Evolutionary conservation across 1,140 invertebrate species (phyloP).

Genomic region (Bombus breviceps): DNA sequence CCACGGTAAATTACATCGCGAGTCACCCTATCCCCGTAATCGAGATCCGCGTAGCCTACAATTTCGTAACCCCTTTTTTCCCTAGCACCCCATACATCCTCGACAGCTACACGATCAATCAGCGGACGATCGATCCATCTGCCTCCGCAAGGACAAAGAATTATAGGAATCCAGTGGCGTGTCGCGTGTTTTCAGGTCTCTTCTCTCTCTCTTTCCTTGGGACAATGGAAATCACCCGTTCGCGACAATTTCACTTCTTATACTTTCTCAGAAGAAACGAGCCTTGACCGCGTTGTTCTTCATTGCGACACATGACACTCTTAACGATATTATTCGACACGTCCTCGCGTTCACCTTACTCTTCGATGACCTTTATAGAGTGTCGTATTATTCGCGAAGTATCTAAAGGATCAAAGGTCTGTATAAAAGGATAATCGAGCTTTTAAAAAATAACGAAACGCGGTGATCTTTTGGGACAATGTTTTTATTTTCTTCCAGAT

Average conservation of each 20-base stretch:
- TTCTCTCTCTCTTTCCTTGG: neutral
- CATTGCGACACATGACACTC: neutral
- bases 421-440: too few relatives aligned
- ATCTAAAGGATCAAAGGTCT: too few relatives aligned
- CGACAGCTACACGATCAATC: constrained; percentile 18
- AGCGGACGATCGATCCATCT: constrained; percentile 11
- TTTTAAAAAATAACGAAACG: too few relatives aligned
- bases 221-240: constrained; percentile 13
- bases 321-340: neutral
- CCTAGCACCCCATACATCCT: constrained; percentile 3
- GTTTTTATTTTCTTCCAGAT: too few relatives aligned
- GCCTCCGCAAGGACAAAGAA: constrained; percentile 7
- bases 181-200: neutral
- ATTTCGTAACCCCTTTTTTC: constrained; percentile 11
- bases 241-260: constrained; percentile 11
- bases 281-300: constrained; percentile 4
- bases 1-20: neutral
- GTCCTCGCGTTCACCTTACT: neutral
- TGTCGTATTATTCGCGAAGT: too few relatives aligned
- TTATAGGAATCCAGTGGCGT: constrained; percentile 21
- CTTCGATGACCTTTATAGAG: neutral
- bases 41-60: neutral
- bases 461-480: too few relatives aligned
- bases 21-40: constrained; percentile 8
- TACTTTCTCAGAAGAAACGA: neutral